A percentile compares a stretch with the other conserved stretches of the same genome.
These are phyloP conservation scores for Cherax quadricarinatus DNA, from an alignment of 1,140 invertebrate species.

Conservation along the genomic window DNA sequence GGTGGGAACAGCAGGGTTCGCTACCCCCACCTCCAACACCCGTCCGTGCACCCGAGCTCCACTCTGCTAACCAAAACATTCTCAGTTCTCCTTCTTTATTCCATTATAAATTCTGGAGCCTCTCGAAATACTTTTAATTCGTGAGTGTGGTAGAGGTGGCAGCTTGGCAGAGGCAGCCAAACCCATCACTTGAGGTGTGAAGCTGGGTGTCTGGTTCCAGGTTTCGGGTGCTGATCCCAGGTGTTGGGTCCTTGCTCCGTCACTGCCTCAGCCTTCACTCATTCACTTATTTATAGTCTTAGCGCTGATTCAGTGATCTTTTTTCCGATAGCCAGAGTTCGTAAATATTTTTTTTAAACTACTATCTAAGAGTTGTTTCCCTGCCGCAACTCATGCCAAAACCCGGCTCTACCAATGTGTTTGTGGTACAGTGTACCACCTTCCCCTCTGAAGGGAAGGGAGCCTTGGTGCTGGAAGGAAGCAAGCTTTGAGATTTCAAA, in stretches of 20 bases:
- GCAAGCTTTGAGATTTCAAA: too few relatives aligned
- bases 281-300: not conserved
- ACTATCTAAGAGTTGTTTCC: too few relatives aligned
- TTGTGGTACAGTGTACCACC: too few relatives aligned
- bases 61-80: slow-evolving; percentile 25
- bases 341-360: too few relatives aligned
- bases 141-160: slow-evolving; percentile 4
- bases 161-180: not conserved
- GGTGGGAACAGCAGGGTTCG: not conserved
- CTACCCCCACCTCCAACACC: not conserved
- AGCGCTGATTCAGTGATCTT: too few relatives aligned
- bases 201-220: not conserved
- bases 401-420: too few relatives aligned
- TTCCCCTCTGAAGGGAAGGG: too few relatives aligned
- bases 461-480: too few relatives aligned
- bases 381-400: too few relatives aligned
- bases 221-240: too few relatives aligned
- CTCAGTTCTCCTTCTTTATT: slow-evolving; percentile 39
- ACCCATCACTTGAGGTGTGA: not conserved
- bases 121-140: slow-evolving; percentile 30
- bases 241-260: not conserved
- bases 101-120: slow-evolving; percentile 48
- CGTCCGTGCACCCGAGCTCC: not conserved
- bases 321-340: too few relatives aligned
- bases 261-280: not conserved